phyloP scores from a whole-genome alignment of 2,888 invertebrate genomes.

The Hesperia comma region DNA sequence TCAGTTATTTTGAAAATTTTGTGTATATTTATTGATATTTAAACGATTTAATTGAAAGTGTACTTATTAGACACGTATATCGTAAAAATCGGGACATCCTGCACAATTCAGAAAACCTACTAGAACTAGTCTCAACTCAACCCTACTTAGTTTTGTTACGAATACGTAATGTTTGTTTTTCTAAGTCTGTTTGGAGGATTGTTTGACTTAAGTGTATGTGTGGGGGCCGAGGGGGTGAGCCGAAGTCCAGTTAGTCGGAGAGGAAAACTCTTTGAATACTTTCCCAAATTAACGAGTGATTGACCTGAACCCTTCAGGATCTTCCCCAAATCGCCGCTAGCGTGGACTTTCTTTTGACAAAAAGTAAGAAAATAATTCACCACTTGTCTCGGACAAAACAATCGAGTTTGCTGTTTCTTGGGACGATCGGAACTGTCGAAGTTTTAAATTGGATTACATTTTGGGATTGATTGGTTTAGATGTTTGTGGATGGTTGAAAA shows the following conservation, averaged over 20 bases:
- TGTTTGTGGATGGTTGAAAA: not conserved
- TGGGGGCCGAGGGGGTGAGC: slow-evolving; percentile 47
- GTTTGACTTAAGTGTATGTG: slow-evolving; percentile 63
- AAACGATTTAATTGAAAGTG: no score
- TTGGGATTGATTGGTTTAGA: not conserved
- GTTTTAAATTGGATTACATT: not conserved
- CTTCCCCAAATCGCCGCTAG: not conserved
- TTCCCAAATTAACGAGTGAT: slow-evolving; percentile 44
- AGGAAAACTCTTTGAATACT: not conserved
- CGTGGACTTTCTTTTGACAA: not conserved
- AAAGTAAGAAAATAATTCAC: slow-evolving; percentile 1
- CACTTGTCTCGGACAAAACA: not conserved
- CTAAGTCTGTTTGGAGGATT: slow-evolving; percentile 64
- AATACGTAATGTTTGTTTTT: slow-evolving; percentile 66
- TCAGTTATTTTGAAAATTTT: no score
- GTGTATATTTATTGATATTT: no score
- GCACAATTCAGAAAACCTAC: not conserved
- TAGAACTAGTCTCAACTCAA: slow-evolving; percentile 41
- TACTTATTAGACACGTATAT: no score
- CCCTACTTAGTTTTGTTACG: slow-evolving; percentile 43
- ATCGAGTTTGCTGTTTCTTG: slow-evolving; percentile 1
- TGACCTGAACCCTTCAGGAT: slow-evolving; percentile 2
- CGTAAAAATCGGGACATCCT: not conserved
- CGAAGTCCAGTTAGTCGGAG: slow-evolving; percentile 16
- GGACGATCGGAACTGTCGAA: not conserved